Evolutionary conservation across 2,888 invertebrate species (phyloP).

Genomic region (Hyposoter dolosus): DNA sequence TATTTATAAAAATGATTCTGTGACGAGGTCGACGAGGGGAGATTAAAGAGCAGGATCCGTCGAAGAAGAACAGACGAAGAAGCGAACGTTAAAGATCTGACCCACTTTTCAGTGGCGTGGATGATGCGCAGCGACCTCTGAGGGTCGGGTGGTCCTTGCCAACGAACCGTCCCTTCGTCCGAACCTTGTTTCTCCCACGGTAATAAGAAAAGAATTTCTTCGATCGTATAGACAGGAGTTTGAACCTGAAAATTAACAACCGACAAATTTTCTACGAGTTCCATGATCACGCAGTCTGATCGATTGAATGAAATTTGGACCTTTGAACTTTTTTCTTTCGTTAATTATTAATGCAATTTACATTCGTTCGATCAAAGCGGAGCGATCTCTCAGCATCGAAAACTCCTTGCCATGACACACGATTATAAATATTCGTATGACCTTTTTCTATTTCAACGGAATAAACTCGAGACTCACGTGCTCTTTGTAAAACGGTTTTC

Average conservation of each 20-base stretch:
- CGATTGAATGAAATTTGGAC: background rate
- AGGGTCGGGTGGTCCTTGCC: constrained; percentile 57
- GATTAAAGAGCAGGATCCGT: constrained; percentile 31
- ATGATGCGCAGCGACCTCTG: constrained; percentile 62
- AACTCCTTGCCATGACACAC: background rate
- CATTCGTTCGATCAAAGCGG: background rate
- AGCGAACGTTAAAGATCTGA: constrained; percentile 62
- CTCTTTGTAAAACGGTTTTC: constrained; percentile 22
- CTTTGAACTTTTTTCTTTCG: background rate
- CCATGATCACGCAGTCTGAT: background rate
- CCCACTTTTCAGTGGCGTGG: constrained; percentile 57
- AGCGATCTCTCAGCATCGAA: background rate
- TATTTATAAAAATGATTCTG: background rate
- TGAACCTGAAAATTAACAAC: background rate
- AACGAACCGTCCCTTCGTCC: constrained; percentile 37
- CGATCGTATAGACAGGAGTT: background rate
- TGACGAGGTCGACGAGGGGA: constrained; percentile 21
- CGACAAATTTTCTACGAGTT: background rate
- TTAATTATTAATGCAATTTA: background rate
- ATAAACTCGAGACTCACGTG: background rate
- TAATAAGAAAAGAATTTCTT: constrained; percentile 22
- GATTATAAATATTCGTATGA: background rate
- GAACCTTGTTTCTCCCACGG: constrained; percentile 56
- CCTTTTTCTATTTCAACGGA: background rate
- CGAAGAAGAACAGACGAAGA: constrained; percentile 41